Evolutionary conservation across 2,113 vertebrate genomes (phyloP).

Genomic region (Lycaon pictus): DNA sequence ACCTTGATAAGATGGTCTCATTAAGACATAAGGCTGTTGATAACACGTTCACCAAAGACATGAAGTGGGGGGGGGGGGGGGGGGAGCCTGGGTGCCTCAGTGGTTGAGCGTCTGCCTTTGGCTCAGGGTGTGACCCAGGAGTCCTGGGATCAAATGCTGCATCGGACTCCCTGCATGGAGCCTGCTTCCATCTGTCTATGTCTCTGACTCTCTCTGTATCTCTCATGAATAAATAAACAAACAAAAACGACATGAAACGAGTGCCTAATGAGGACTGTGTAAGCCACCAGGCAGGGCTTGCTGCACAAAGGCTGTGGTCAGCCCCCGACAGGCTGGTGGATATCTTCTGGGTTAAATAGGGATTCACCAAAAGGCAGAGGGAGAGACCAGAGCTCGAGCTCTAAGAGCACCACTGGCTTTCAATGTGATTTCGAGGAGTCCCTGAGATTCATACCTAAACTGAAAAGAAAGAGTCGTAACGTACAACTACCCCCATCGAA

Average conservation of each 20-base stretch:
- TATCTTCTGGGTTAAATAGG: no score
- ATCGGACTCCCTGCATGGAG: no score
- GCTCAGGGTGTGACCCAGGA: no score
- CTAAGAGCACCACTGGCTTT: not conserved
- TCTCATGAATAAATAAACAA: no score
- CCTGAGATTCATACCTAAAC: not conserved
- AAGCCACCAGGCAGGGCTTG: not conserved
- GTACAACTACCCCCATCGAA: fast-evolving
- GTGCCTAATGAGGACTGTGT: fast-evolving
- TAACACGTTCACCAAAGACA: fast-evolving
- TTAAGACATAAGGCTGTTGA: not conserved
- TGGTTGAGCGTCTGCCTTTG: no score
- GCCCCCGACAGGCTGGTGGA: not conserved
- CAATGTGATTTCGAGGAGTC: fast-evolving
- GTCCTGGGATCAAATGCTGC: no score
- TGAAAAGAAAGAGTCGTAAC: fast-evolving
- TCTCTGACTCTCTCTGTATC: no score
- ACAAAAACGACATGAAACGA: no score
- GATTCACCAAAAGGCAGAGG: not conserved
- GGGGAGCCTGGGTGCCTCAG: no score
- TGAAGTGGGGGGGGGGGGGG: fast-evolving
- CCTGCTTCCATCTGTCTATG: no score
- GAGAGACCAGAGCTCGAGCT: not conserved
- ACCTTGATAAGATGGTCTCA: fast-evolving
- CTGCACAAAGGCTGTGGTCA: not conserved